Percentiles rank a stretch among this genome's conserved stretches.
phyloP scores from a whole-genome alignment of 2,888 invertebrate genomes.

The Limnephilus auricula region DNA sequence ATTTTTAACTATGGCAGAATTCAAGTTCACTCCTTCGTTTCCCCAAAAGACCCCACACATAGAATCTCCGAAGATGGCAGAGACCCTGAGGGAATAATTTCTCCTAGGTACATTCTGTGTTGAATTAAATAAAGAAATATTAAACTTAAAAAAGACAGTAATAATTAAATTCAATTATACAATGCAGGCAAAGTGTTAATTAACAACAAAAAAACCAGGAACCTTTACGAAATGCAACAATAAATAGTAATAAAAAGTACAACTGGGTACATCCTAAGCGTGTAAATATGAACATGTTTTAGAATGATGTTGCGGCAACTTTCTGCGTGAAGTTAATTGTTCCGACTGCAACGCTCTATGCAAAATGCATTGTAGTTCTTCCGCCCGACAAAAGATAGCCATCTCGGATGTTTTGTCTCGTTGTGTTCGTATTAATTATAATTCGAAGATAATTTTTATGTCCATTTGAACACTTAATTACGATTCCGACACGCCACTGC shows the following conservation, averaged over 20 bases:
- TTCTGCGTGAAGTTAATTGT: neutral
- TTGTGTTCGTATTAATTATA: neutral
- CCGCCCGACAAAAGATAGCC: neutral
- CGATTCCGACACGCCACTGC: neutral
- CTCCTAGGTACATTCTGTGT: too few species aligned
- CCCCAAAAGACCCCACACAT: too few species aligned
- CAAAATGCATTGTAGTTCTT: neutral
- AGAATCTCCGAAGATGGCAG: too few species aligned
- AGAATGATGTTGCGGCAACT: neutral
- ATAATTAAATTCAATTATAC: too few species aligned
- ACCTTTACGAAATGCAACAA: neutral
- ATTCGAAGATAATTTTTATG: neutral
- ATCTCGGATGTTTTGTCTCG: slow-evolving; percentile 17
- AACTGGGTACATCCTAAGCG: slow-evolving; percentile 15
- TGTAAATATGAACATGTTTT: neutral
- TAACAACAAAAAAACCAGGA: neutral
- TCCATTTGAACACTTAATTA: neutral
- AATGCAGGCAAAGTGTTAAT: too few species aligned
- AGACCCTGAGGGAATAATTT: too few species aligned
- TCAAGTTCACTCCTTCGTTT: too few species aligned
- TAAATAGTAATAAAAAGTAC: neutral
- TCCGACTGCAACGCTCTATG: slow-evolving; percentile 19
- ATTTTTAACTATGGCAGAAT: too few species aligned
- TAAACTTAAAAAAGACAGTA: too few species aligned
- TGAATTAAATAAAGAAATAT: too few species aligned